phyloP scores from a whole-genome alignment of 1,140 invertebrate species.

The Sarcophaga bullata region DNA sequence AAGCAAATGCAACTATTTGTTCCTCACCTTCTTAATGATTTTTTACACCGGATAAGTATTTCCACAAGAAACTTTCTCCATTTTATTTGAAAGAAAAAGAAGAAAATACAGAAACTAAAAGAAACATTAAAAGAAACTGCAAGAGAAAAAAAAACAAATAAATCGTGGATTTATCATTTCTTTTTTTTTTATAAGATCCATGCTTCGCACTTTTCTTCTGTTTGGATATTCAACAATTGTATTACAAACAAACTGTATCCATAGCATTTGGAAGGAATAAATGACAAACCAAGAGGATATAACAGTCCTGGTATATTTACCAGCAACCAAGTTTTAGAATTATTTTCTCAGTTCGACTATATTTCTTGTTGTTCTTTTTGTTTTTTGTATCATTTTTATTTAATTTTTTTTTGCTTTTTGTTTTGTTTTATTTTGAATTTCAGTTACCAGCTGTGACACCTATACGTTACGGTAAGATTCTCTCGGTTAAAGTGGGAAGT shows the following conservation, averaged over 20 bases:
- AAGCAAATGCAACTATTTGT: too few relatives aligned
- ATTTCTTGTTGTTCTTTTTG: not conserved
- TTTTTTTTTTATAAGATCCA: not conserved
- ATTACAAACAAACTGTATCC: not conserved
- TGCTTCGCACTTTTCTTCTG: not conserved
- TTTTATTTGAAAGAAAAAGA: too few relatives aligned
- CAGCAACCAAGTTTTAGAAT: conserved; percentile 3
- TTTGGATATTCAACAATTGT: not conserved
- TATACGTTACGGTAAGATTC: conserved; percentile 8
- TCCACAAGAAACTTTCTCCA: too few relatives aligned
- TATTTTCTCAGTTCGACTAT: conserved; percentile 8
- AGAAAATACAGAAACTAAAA: not conserved
- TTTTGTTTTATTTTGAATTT: conserved; percentile 1
- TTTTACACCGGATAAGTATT: too few relatives aligned
- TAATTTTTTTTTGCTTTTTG: not conserved
- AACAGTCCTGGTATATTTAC: not conserved
- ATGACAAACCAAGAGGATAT: conserved; percentile 8
- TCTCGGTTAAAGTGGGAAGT: conserved; percentile 1
- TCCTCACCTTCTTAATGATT: too few relatives aligned
- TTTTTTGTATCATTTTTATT: conserved; percentile 4
- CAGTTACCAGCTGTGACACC: conserved; percentile 36
- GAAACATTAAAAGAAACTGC: not conserved
- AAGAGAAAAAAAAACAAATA: not conserved
- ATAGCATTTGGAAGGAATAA: not conserved
- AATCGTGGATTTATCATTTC: conserved; percentile 21